Conservation (phyloP, 2,113 vertebrate genomes). For the Thalassarche chlororhynchos region DNA sequence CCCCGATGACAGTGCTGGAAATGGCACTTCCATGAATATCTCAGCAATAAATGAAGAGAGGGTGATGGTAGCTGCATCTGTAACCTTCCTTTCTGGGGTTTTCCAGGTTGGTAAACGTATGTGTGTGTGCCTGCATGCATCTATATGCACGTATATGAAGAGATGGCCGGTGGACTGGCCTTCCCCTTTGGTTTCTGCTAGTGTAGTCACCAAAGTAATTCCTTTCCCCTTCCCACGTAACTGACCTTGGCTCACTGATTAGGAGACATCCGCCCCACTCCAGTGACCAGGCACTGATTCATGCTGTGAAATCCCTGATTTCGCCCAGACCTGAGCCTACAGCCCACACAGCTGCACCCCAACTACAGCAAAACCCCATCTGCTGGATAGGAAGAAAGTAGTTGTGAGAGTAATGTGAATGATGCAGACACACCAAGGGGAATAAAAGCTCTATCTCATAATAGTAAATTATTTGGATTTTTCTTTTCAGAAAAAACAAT, state of each 20-base stretch:
- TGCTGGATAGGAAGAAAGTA: not conserved
- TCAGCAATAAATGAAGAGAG: conserved; percentile 66
- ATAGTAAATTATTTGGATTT: not conserved
- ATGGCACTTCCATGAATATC: conserved; percentile 5
- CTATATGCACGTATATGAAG: not conserved
- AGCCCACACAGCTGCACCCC: not conserved
- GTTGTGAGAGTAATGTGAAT: not conserved
- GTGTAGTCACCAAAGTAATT: not conserved
- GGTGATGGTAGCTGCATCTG: conserved; percentile 84
- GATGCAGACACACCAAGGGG: not conserved
- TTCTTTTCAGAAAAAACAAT: not conserved
- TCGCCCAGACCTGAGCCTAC: not conserved
- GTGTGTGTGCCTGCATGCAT: not conserved
- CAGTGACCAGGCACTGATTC: not conserved
- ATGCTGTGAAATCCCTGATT: not conserved
- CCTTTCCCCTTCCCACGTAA: not conserved
- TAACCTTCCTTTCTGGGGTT: conserved; percentile 89
- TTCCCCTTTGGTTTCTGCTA: not conserved
- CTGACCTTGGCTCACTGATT: not conserved
- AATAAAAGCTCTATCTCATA: not conserved
- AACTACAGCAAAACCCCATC: not conserved
- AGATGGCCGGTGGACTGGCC: not conserved
- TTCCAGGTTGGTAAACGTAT: conserved; percentile 84
- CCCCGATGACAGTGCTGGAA: conserved; percentile 5
- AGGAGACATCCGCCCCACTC: not conserved